A percentile compares a stretch with the other conserved stretches of the same genome.
phyloP scores from a whole-genome alignment of 2,113 vertebrate genomes.

The Maccullochella peelii region DNA sequence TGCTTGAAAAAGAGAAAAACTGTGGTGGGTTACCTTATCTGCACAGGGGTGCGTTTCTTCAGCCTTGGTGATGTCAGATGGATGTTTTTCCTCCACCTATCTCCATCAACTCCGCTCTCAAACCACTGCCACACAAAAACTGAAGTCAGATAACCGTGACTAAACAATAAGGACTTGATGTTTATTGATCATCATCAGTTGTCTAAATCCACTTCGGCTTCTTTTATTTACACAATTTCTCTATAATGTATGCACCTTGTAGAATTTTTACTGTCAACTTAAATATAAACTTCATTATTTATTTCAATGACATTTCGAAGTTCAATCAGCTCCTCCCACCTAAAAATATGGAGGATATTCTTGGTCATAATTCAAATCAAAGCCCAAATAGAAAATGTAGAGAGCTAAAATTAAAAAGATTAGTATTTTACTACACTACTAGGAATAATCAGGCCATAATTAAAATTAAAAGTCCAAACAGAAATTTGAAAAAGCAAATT shows the following conservation, averaged over 20 bases:
- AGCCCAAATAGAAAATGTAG: too few relatives aligned
- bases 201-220: too few relatives aligned
- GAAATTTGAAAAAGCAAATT: too few relatives aligned
- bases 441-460: too few relatives aligned
- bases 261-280: background rate
- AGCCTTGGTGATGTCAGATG: conserved; percentile 11
- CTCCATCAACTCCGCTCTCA: background rate
- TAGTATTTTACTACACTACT: too few relatives aligned
- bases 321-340: background rate
- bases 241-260: too few relatives aligned
- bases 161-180: background rate
- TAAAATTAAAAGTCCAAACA: too few relatives aligned
- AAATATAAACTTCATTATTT: background rate
- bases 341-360: too few relatives aligned
- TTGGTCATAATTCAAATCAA: too few relatives aligned
- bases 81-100: conserved; percentile 35
- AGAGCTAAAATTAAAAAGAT: too few relatives aligned
- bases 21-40: conserved; percentile 43
- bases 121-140: conserved; percentile 32
- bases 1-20: too few relatives aligned
- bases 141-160: background rate
- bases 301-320: too few relatives aligned
- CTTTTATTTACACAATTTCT: background rate
- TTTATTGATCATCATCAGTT: background rate
- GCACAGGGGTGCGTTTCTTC: background rate